Evolutionary conservation across 2,797 vertebrate genomes (phyloP).

Genomic region (Halcyon leucocephala): DNA sequence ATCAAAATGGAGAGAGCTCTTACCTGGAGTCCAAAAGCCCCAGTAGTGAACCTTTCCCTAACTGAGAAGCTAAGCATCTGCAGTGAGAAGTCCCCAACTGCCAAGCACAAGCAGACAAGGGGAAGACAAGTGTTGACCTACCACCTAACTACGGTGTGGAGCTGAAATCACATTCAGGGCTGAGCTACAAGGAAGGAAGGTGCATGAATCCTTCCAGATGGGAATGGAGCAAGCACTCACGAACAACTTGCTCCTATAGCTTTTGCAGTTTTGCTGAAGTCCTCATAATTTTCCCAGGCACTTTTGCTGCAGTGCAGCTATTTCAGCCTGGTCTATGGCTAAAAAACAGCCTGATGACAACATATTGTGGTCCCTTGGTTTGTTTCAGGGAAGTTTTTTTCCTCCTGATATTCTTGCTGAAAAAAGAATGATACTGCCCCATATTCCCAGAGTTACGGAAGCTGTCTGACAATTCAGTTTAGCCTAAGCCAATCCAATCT

Average conservation of each 20-base stretch:
- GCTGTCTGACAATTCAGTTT: constrained; percentile 5
- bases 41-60: neutral
- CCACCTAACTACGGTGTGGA: neutral
- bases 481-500: constrained; percentile 36
- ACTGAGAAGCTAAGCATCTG: neutral
- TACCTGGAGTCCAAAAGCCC: neutral
- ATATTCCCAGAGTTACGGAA: neutral
- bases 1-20: neutral
- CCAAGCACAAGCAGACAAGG: neutral
- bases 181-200: neutral
- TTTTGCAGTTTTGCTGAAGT: constrained; percentile 1
- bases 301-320: constrained; percentile 43
- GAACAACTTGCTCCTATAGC: neutral
- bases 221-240: neutral
- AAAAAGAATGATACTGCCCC: neutral
- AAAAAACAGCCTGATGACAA: neutral
- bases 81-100: neutral
- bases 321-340: neutral
- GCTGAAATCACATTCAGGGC: neutral
- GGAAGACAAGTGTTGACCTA: neutral
- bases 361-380: neutral
- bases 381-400: neutral
- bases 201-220: neutral
- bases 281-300: constrained; percentile 14
- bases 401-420: neutral